A percentile compares a stretch with the other conserved stretches of the same genome.
phyloP scores from a whole-genome alignment of 2,797 vertebrate species.

The Parambassis ranga region DNA sequence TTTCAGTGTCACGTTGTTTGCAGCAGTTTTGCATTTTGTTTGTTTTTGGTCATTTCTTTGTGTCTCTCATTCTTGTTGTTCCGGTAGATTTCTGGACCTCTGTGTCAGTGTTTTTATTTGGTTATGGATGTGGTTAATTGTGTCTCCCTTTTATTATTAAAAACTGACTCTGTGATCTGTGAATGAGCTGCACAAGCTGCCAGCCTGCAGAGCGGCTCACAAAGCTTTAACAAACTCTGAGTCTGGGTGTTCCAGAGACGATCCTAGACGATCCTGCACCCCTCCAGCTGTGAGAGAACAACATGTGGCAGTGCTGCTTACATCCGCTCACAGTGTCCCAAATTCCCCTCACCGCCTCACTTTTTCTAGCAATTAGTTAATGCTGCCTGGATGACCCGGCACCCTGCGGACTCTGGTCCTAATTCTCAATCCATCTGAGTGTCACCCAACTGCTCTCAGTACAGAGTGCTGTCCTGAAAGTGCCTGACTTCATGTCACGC shows the following conservation, averaged over 20 bases:
- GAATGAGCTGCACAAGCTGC: neutral
- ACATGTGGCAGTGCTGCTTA: neutral
- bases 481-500: too few relatives aligned
- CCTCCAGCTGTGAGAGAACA: conserved; percentile 15
- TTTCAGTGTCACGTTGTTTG: too few relatives aligned
- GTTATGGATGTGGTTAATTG: too few relatives aligned
- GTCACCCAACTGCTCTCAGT: neutral
- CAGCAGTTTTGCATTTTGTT: too few relatives aligned
- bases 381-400: conserved; percentile 33
- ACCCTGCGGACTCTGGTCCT: conserved; percentile 1
- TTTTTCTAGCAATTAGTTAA: conserved; percentile 58
- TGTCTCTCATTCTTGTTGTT: too few relatives aligned
- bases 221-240: neutral
- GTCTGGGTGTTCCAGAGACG: conserved; percentile 5
- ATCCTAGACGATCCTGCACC: neutral
- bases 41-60: too few relatives aligned
- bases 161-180: too few relatives aligned
- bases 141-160: too few relatives aligned
- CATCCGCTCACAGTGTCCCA: conserved; percentile 13
- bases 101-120: too few relatives aligned
- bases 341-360: conserved; percentile 14
- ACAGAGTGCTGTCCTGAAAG: neutral
- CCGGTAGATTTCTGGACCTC: too few relatives aligned
- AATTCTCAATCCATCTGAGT: conserved; percentile 22
- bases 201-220: neutral